Percentiles rank a stretch among this genome's conserved stretches.
Conservation (phyloP, 2,888 invertebrate species). For the Cerceris rybyensis region DNA sequence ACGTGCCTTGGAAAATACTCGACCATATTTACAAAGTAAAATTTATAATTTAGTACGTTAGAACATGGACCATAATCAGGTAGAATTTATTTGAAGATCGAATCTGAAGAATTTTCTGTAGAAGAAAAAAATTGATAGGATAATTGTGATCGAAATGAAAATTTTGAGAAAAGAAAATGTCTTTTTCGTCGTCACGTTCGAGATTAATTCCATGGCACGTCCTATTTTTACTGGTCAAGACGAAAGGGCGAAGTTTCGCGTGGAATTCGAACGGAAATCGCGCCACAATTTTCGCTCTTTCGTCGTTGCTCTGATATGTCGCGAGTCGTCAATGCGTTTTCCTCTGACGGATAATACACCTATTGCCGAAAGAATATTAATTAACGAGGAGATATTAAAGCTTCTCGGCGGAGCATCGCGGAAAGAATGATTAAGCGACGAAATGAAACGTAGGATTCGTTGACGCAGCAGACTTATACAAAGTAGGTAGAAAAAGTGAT, state of each 20-base stretch:
- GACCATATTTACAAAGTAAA: constrained; percentile 14
- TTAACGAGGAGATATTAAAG: not conserved
- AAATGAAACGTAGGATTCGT: constrained; percentile 50
- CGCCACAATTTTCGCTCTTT: constrained; percentile 39
- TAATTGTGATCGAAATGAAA: not conserved
- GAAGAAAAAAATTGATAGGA: no score
- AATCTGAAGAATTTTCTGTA: no score
- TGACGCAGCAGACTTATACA: constrained; percentile 54
- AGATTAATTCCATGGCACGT: constrained; percentile 45
- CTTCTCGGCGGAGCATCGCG: constrained; percentile 31
- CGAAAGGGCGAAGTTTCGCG: constrained; percentile 45
- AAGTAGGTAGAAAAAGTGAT: constrained; percentile 69
- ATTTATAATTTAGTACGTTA: constrained; percentile 13
- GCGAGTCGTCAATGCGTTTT: constrained; percentile 50
- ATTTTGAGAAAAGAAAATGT: not conserved
- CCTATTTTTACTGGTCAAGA: constrained; percentile 55
- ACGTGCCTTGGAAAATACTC: constrained; percentile 48
- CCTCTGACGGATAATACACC: constrained; percentile 48
- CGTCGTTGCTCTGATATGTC: constrained; percentile 69
- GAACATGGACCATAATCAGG: constrained; percentile 2
- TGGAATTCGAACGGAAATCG: constrained; percentile 9
- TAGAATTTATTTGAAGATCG: not conserved
- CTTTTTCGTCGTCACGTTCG: constrained; percentile 47
- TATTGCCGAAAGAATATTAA: constrained; percentile 22
- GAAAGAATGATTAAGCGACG: constrained; percentile 25